A percentile compares a stretch with the other conserved stretches of the same genome.
These are phyloP conservation scores for Andrena dorsata DNA, from an alignment of 2,888 invertebrate species.

Conservation along the genomic window DNA sequence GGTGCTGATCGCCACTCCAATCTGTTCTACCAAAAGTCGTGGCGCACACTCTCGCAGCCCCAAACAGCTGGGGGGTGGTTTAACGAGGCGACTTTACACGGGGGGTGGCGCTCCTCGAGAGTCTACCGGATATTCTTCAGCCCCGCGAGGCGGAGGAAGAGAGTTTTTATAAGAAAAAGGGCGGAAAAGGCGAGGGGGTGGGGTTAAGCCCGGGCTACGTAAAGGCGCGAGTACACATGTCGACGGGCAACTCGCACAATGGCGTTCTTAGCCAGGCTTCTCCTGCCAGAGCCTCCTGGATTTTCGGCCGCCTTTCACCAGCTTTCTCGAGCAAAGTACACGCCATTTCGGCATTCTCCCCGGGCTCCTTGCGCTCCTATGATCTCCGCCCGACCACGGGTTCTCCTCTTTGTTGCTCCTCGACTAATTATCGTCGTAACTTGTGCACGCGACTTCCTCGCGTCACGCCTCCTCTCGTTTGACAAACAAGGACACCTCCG, in stretches of 20 bases:
- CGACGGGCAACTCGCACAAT: slow-evolving; percentile 56
- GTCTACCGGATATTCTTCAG: slow-evolving; percentile 53
- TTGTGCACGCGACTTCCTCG: slow-evolving; percentile 41
- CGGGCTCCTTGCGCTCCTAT: slow-evolving; percentile 53
- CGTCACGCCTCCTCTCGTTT: slow-evolving; percentile 24
- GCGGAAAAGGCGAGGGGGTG: background rate
- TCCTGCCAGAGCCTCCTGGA: slow-evolving; percentile 39
- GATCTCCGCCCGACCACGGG: slow-evolving; percentile 48
- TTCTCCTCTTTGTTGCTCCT: slow-evolving; percentile 45
- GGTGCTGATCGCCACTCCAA: slow-evolving; percentile 14
- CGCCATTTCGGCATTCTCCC: slow-evolving; percentile 56
- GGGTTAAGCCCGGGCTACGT: slow-evolving; percentile 56
- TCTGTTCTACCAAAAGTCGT: slow-evolving; percentile 17
- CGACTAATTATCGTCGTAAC: slow-evolving; percentile 61
- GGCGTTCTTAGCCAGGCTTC: slow-evolving; percentile 55
- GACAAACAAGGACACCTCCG: slow-evolving; percentile 22
- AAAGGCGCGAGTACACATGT: slow-evolving; percentile 70
- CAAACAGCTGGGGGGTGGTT: slow-evolving; percentile 44
- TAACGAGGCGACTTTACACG: slow-evolving; percentile 65
- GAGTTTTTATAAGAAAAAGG: slow-evolving; percentile 60
- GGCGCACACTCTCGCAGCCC: background rate
- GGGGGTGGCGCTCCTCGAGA: slow-evolving; percentile 30
- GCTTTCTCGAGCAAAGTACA: slow-evolving; percentile 58
- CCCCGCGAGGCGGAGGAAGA: slow-evolving; percentile 28
- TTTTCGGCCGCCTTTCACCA: slow-evolving; percentile 63